Evolutionary conservation across 2,113 vertebrate genomes (phyloP).

Genomic region (Ailurus styani): DNA sequence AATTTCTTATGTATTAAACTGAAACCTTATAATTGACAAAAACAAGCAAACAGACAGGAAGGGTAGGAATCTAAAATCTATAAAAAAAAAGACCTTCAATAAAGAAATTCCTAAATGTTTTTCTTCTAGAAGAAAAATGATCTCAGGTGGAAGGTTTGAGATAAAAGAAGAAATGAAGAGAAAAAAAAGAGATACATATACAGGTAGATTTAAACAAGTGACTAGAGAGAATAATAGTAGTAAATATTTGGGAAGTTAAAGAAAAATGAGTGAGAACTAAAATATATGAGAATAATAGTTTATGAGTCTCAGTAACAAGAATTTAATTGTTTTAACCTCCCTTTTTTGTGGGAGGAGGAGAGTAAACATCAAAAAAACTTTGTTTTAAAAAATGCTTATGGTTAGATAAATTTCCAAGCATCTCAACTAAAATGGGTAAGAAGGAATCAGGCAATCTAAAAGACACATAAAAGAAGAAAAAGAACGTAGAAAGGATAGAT

Average conservation of each 20-base stretch:
- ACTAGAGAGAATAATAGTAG: background rate
- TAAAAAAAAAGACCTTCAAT: background rate
- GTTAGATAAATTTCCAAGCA: background rate
- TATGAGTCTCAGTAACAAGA: background rate
- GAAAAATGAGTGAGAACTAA: background rate
- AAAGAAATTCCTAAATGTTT: background rate
- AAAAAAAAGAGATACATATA: background rate
- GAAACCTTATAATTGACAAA: background rate
- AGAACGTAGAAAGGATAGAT: background rate
- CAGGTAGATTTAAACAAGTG: background rate
- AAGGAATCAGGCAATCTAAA: background rate
- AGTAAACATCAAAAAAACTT: background rate
- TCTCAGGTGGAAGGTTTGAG: background rate
- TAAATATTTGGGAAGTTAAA: background rate
- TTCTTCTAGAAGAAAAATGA: background rate
- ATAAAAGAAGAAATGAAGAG: background rate
- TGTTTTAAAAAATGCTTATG: background rate
- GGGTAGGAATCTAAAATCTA: background rate
- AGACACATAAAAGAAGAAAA: background rate
- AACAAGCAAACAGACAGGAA: background rate
- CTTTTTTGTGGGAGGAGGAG: background rate
- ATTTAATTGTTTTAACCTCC: background rate
- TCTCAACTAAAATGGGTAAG: background rate
- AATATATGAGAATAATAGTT: background rate
- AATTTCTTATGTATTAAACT: background rate